Evolutionary conservation across 2,888 invertebrate species (phyloP).

Genomic region (Stenodera caucasica): DNA sequence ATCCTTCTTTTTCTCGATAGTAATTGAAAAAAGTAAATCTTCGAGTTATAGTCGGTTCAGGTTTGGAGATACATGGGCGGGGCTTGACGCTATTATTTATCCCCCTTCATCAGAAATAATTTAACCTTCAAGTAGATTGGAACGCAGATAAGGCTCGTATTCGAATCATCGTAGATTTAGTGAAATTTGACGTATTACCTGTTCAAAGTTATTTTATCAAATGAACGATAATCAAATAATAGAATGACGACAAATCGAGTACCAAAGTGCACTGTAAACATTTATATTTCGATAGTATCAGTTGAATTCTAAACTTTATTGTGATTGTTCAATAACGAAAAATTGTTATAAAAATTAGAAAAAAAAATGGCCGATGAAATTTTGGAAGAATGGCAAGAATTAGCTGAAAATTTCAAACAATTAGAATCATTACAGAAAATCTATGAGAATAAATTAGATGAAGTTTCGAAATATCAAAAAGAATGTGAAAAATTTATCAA

Average conservation of each 20-base stretch:
- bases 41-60: too few species aligned
- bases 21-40: too few species aligned
- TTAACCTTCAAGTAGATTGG: too few species aligned
- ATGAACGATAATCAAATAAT: not conserved
- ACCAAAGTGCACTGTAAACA: conserved; percentile 15
- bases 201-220: conserved; percentile 2
- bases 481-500: conserved; percentile 82
- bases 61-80: too few species aligned
- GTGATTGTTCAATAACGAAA: conserved; percentile 8
- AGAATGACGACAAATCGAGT: conserved; percentile 3
- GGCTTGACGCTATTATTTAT: too few species aligned
- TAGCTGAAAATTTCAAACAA: conserved; percentile 37
- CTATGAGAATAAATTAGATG: conserved; percentile 79
- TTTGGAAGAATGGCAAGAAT: conserved; percentile 40
- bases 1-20: too few species aligned
- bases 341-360: not conserved
- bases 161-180: too few species aligned
- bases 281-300: not conserved
- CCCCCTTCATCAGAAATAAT: too few species aligned
- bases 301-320: not conserved
- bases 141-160: too few species aligned
- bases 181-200: too few species aligned
- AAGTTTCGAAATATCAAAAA: conserved; percentile 76
- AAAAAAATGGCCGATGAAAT: conserved; percentile 33
- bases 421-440: conserved; percentile 73